phyloP scores from a whole-genome alignment of 2,113 vertebrate species.

The Nothoprocta pentlandii region DNA sequence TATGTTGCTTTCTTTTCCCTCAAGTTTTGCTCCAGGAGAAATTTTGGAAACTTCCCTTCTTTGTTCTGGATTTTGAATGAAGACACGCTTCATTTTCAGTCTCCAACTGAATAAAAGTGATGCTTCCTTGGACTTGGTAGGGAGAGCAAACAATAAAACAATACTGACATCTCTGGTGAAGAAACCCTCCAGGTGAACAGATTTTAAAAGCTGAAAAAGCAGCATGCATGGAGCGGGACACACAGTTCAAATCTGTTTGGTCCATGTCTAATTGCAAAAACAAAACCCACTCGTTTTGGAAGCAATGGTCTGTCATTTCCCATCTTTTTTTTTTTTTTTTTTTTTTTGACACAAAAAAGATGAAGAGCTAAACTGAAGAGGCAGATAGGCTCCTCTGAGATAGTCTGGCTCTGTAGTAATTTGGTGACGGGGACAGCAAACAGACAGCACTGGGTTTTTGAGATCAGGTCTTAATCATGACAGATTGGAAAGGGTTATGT shows the following conservation, averaged over 20 bases:
- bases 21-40: background rate
- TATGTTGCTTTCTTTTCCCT: background rate
- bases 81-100: background rate
- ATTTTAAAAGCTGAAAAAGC: background rate
- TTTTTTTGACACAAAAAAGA: background rate
- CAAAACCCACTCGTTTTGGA: background rate
- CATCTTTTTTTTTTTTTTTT: background rate
- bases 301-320: background rate
- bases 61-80: constrained; percentile 13
- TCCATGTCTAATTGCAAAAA: background rate
- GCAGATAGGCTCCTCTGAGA: background rate
- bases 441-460: background rate
- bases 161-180: background rate
- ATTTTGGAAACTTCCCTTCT: background rate
- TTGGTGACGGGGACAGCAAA: background rate
- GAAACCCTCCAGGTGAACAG: constrained; percentile 31
- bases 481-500: background rate
- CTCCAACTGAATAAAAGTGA: background rate
- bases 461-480: background rate
- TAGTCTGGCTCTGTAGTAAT: background rate
- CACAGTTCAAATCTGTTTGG: background rate
- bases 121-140: background rate
- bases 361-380: background rate
- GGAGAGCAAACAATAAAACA: background rate
- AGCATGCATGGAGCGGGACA: background rate